These are phyloP conservation scores for Labeo calbasu DNA, from an alignment of 2,797 vertebrate species.

Conservation along the genomic window DNA sequence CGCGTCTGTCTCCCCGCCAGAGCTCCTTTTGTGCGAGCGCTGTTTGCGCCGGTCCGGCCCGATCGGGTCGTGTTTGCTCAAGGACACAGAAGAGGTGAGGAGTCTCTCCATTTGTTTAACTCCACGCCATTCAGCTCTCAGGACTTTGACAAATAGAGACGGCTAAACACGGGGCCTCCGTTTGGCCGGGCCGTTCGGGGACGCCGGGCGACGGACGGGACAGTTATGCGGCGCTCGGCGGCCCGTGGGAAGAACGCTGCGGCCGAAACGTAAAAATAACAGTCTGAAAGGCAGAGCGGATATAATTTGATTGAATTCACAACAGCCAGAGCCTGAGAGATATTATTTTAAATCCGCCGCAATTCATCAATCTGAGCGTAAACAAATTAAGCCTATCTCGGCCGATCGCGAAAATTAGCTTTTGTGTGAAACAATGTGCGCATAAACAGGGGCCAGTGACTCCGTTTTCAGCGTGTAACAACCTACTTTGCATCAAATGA, in stretches of 20 bases:
- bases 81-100: constrained; percentile 68
- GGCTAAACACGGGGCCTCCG: constrained; percentile 77
- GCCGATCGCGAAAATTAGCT: constrained; percentile 27
- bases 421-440: constrained; percentile 27
- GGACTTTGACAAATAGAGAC: constrained; percentile 80
- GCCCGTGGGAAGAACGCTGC: neutral
- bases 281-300: neutral
- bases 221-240: neutral
- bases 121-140: constrained; percentile 76
- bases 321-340: constrained; percentile 14
- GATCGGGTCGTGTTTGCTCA: constrained; percentile 62
- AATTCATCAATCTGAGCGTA: constrained; percentile 33
- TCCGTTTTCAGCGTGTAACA: constrained; percentile 25
- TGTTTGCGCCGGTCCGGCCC: constrained; percentile 73
- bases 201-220: neutral
- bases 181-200: constrained; percentile 62
- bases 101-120: constrained; percentile 81
- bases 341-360: neutral
- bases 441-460: constrained; percentile 41
- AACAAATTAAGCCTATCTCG: constrained; percentile 20
- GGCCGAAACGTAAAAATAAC: neutral
- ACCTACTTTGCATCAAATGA: constrained; percentile 61
- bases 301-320: constrained; percentile 32
- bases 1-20: constrained; percentile 47
- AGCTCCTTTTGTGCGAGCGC: constrained; percentile 55